phyloP scores from a whole-genome alignment of 2,113 vertebrate species.

The Catharus bicknelli region DNA sequence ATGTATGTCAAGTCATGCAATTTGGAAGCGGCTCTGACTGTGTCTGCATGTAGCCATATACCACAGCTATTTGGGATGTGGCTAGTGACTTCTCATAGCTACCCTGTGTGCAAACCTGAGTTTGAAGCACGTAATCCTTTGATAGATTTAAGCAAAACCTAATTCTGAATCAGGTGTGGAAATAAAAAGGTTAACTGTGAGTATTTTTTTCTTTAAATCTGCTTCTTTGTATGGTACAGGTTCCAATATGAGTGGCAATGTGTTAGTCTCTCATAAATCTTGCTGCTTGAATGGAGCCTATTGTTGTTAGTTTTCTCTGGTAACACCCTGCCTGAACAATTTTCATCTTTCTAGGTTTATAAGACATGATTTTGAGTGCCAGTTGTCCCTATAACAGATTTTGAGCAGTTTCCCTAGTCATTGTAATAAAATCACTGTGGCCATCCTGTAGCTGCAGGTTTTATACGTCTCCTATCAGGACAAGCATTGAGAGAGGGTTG shows the following conservation, averaged over 20 bases:
- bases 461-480: neutral
- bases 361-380: neutral
- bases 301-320: neutral
- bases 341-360: neutral
- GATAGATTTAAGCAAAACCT: neutral
- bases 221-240: neutral
- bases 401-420: neutral
- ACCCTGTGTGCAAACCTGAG: neutral
- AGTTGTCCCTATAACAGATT: neutral
- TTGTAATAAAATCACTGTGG: neutral
- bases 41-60: rapidly evolving
- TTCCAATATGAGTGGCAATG: neutral
- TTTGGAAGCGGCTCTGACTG: neutral
- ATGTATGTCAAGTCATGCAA: rapidly evolving
- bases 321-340: neutral
- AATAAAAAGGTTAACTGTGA: neutral
- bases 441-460: neutral
- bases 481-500: neutral
- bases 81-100: neutral
- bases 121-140: neutral
- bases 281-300: neutral
- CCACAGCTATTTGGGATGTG: rapidly evolving
- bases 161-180: neutral
- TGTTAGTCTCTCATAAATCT: neutral
- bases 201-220: neutral